Evolutionary conservation across 2,113 vertebrate species (phyloP).

Genomic region (Irena cyanogastra): DNA sequence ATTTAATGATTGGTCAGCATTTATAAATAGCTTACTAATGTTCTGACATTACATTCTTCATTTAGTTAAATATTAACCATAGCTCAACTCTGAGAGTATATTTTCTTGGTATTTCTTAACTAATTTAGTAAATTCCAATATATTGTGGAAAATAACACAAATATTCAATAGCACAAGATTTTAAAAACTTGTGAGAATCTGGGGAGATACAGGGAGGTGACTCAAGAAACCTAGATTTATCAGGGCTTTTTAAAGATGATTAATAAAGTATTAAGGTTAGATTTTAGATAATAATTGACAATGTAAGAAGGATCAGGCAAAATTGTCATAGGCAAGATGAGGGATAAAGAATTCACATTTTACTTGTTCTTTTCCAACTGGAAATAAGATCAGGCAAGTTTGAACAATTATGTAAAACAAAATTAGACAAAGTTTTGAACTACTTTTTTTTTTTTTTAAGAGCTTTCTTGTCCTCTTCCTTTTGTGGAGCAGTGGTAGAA

Average conservation of each 20-base stretch:
- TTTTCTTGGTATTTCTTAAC: background rate
- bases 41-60: background rate
- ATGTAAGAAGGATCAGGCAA: background rate
- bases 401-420: background rate
- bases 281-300: background rate
- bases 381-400: background rate
- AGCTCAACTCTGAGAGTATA: background rate
- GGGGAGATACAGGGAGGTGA: background rate
- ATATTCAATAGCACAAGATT: background rate
- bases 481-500: background rate
- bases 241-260: background rate
- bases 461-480: background rate
- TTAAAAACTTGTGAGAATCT: background rate
- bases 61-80: background rate
- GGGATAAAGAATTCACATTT: background rate
- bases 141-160: background rate
- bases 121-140: background rate
- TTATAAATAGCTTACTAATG: background rate
- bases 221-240: background rate
- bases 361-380: background rate
- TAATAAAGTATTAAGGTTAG: background rate
- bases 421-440: background rate
- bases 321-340: background rate
- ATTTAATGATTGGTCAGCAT: background rate
- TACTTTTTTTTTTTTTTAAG: background rate